Conservation (phyloP, 92 coral and sea anemone species). For the Virgularia gustaviana region DNA sequence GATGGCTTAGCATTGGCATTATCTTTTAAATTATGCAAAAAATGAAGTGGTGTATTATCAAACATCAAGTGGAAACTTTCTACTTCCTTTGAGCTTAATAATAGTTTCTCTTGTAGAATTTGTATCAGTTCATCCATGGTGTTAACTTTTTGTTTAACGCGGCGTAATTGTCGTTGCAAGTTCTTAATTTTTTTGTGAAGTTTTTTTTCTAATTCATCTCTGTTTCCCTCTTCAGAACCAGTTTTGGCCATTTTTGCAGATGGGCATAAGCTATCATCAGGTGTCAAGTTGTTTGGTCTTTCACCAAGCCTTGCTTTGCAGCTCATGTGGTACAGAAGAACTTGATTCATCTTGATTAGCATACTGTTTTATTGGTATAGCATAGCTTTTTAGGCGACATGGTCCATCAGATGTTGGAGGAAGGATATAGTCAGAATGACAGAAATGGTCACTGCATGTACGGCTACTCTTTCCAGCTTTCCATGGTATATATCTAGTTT, state of each 20-base stretch:
- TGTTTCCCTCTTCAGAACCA: neutral
- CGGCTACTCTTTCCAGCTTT: neutral
- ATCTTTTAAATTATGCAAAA: neutral
- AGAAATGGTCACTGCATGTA: conserved; percentile 1
- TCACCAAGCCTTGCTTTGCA: too few species aligned
- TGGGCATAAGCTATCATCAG: too few species aligned
- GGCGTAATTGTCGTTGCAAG: neutral
- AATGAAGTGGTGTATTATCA: neutral
- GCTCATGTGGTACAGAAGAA: too few species aligned
- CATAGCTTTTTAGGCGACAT: neutral
- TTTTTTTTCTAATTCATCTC: neutral
- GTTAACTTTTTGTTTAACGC: neutral
- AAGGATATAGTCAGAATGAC: neutral
- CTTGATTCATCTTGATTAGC: too few species aligned
- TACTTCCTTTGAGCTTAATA: neutral
- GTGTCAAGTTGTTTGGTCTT: too few species aligned
- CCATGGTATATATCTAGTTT: neutral
- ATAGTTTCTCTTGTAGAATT: neutral
- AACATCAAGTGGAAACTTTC: neutral
- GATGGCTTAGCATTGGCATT: neutral
- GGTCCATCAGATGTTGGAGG: conserved; percentile 3
- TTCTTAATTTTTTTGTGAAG: too few species aligned
- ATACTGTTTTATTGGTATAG: neutral
- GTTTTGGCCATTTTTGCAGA: neutral
- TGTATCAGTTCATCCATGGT: neutral